Conservation (phyloP, 2,113 vertebrate genomes). For the Ornithorhynchus anatinus region DNA sequence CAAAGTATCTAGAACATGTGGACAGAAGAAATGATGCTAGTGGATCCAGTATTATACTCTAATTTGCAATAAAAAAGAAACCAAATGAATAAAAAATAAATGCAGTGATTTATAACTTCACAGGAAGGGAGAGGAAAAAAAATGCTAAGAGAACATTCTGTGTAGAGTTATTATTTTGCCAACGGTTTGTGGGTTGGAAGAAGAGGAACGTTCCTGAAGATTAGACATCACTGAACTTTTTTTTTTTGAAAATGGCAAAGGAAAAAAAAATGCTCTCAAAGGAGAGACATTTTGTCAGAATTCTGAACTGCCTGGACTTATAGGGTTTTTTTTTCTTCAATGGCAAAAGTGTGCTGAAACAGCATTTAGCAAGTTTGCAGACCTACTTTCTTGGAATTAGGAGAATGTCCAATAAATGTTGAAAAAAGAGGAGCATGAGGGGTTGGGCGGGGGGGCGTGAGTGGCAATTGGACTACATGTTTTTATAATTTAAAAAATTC, state of each 20-base stretch:
- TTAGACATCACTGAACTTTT: constrained; percentile 65
- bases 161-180: constrained; percentile 66
- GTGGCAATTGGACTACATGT: constrained; percentile 24
- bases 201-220: constrained; percentile 67
- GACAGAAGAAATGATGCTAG: constrained; percentile 45
- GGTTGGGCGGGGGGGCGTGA: background rate
- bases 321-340: too few species aligned
- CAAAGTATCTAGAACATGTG: constrained; percentile 26
- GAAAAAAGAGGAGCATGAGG: background rate
- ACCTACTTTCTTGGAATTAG: too few species aligned
- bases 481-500: constrained; percentile 52
- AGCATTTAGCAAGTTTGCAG: too few species aligned
- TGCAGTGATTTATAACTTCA: constrained; percentile 73
- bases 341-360: too few species aligned
- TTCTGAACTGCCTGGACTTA: too few species aligned
- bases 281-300: too few species aligned
- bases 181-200: constrained; percentile 70
- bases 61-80: constrained; percentile 61
- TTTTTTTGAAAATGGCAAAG: constrained; percentile 37
- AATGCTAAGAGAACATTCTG: constrained; percentile 68
- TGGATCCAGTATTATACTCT: constrained; percentile 46
- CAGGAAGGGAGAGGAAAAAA: constrained; percentile 47
- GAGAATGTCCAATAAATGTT: too few species aligned
- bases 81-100: constrained; percentile 45
- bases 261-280: background rate